phyloP scores from a whole-genome alignment of 2,888 invertebrate species.

The Oscheius myriophilus region DNA sequence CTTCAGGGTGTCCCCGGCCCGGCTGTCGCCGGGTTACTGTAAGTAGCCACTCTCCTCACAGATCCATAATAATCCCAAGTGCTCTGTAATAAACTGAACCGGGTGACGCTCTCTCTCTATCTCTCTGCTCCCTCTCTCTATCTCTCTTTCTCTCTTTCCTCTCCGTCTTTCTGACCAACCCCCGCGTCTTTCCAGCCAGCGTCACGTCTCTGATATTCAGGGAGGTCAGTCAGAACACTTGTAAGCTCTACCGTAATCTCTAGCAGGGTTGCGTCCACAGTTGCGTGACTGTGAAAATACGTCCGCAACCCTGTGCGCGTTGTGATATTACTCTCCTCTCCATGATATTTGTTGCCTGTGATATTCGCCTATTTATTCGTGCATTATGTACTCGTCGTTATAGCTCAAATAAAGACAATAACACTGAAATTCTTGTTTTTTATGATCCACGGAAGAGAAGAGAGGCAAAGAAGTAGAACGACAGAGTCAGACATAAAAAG shows the following conservation, averaged over 20 bases:
- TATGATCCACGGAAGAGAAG: no score
- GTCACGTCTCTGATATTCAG: constrained; percentile 18
- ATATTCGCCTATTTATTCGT: no score
- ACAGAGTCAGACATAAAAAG: no score
- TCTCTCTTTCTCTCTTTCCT: neutral
- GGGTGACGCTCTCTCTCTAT: constrained; percentile 19
- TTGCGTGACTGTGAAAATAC: constrained; percentile 9
- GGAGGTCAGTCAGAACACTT: constrained; percentile 19
- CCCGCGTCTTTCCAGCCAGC: constrained; percentile 5
- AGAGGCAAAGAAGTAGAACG: no score
- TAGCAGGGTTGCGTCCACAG: constrained; percentile 5
- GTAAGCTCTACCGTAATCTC: neutral
- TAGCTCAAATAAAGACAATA: no score
- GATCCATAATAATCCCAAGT: constrained; percentile 22
- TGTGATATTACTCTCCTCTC: constrained; percentile 12
- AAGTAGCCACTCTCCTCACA: constrained; percentile 5
- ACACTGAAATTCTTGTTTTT: no score
- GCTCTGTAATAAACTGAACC: constrained; percentile 28
- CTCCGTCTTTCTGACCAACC: constrained; percentile 12
- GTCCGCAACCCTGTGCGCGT: constrained; percentile 13
- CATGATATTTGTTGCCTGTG: neutral
- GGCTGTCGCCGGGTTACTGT: constrained; percentile 17
- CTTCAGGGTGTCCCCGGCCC: constrained; percentile 18
- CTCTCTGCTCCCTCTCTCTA: neutral
- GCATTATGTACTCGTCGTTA: no score